Base-by-base conservation (phyloP, 2,797 vertebrate genomes). In the Silurus lanzhouensis region DNA sequence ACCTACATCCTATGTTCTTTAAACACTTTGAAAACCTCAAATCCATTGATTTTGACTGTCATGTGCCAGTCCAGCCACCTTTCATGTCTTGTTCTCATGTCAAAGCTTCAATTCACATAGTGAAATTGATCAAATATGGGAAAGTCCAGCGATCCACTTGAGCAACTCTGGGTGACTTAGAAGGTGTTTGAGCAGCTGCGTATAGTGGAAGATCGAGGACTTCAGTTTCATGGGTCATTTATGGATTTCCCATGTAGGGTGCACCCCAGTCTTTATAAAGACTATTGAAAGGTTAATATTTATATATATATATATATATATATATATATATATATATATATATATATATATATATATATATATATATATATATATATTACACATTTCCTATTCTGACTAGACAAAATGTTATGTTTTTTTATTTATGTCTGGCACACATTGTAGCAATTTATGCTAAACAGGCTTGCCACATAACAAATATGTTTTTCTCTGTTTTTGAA, bases 401-500 rank as follows among this genome's bases (percentile, higher is more conserved):
- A 31, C 25, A 1, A 3, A 17, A 58, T 27, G 31, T 38, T 38
- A 38, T 52, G 48, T 6, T 52, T 10, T 2, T 0, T 27, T 27
- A 27, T 77, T 19, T 5, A 57, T 58, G 74, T 8, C 25, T 74
- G 9, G 25, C 27, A 25, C n/a, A 75, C 13, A n/a, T 52, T 52
- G 12, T 74, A 25, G 52, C 15, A 19, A 5, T 77, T 58, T 38
- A 38, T 77, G 75, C 57, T 13, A 20, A 20, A 58, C 19, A 27
- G n/a, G 8, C 8, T 57, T 76, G 8, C 15, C 6, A 55, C 27
- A 76, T 58, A 25, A 58, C 15, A 76, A 31, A 58, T 52, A 55
- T 77, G 55, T 60, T 77, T 31, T 77, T 60, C 75, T 60, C 55
- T 60, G 27, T 77, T 20, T 77, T 77, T 58, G 55, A 60, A 20